Base-by-base conservation (phyloP, 2,888 invertebrate genomes). In the Dynastes hyllus region DNA sequence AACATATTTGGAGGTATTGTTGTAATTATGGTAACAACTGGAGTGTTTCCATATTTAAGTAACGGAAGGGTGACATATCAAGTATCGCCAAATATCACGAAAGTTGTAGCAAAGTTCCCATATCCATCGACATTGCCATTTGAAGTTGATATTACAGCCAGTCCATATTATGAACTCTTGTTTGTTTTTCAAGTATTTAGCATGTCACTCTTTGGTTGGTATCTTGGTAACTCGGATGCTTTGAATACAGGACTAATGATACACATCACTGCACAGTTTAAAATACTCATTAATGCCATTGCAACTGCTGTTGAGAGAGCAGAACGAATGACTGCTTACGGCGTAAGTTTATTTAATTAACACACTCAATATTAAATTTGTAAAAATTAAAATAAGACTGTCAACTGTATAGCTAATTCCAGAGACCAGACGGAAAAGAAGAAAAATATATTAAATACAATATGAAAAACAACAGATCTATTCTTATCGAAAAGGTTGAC, bases 81-180 rank as follows among this genome's bases (percentile, higher is more conserved):
- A 27, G 73, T 61, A 11, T 16, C n/a, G 9, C 53, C 76, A 16
- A 82, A 82, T 53, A 51, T 58, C 16, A 81, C 82, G 1, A 50
- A 67, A 71, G 27, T 78, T 9, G 53, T 79, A 5, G 75, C 65
- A 1, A 58, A 78, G 5, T 82, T 81, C 77, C 82, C 82, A 2
- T 82, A 80, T 76, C 82, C 82, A 3, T 82, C 81, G 16, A 81
- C 80, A 2, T 27, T 81, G 27, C 82, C 82, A 11, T 82, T 82
- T 40, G 51, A 70, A 3, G 22, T 78, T 1, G 79, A 80, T 50
- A 50, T 61, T 50, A 67, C 61, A 45, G 69, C 69, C n/a, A 51
- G 76, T 22, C 78, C 78, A 5, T 70, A 80, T 16, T 82, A 80
- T 66, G 70, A 80, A 53, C 61, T 81, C 2, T 71, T 58, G 16